A percentile compares a stretch with the other conserved stretches of the same genome.
These are phyloP conservation scores for Microtus richardsoni DNA, from an alignment of 2,113 vertebrate species.

Conservation along the genomic window DNA sequence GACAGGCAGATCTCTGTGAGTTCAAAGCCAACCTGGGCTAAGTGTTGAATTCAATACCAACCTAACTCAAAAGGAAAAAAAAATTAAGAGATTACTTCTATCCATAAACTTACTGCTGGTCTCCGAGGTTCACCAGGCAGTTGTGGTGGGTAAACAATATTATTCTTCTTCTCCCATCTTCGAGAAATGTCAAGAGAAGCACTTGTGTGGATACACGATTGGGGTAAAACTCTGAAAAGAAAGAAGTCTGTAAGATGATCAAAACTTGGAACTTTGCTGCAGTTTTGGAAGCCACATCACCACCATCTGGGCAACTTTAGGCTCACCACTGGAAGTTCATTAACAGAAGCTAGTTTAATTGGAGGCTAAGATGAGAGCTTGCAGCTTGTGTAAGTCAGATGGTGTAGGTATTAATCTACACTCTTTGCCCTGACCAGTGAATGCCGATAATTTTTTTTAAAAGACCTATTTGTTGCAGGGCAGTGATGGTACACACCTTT, in stretches of 20 bases:
- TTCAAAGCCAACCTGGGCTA: neutral
- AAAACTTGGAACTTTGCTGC: constrained; percentile 18
- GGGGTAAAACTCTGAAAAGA: constrained; percentile 70
- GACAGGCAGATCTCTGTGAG: neutral
- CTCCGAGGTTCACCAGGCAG: constrained; percentile 91
- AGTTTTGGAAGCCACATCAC: neutral
- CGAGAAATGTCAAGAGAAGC: constrained; percentile 78
- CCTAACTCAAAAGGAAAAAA: neutral
- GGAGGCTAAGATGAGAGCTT: neutral
- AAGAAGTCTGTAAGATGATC: constrained; percentile 86
- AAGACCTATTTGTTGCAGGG: too few species aligned
- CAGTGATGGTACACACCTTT: too few species aligned
- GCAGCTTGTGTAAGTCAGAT: neutral
- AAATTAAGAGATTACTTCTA: constrained; percentile 11
- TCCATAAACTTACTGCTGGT: constrained; percentile 91
- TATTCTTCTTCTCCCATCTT: constrained; percentile 94
- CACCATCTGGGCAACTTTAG: constrained; percentile 33
- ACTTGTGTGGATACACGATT: constrained; percentile 90
- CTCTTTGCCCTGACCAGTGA: neutral
- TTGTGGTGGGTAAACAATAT: constrained; percentile 92
- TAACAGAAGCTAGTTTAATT: neutral
- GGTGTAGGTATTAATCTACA: neutral
- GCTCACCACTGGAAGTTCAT: neutral
- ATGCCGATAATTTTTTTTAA: neutral
- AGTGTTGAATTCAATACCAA: neutral